Conservation (phyloP, 2,113 vertebrate species). For the Scolopax mira region DNA sequence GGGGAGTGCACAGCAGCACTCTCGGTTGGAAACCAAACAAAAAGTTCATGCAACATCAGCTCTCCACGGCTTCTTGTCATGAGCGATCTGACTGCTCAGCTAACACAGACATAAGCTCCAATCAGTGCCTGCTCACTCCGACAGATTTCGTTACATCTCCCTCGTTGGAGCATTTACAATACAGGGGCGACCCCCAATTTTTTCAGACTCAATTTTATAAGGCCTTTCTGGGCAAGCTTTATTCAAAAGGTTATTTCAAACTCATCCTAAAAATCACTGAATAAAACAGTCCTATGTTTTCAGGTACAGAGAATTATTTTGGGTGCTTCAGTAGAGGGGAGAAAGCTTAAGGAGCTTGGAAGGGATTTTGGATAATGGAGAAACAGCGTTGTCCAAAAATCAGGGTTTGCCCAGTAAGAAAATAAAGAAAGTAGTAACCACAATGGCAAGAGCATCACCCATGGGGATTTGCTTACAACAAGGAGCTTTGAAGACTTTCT, state of each 20-base stretch:
- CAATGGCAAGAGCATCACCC: neutral
- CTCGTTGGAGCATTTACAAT: neutral
- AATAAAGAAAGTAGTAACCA: neutral
- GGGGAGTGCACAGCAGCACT: neutral
- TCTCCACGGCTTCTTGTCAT: neutral
- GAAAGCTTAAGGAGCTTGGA: neutral
- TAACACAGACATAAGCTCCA: neutral
- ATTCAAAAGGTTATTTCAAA: neutral
- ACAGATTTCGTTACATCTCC: neutral
- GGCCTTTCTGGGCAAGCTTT: neutral
- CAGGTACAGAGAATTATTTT: neutral
- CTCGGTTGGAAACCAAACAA: neutral
- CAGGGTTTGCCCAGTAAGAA: neutral
- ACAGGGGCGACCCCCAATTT: neutral
- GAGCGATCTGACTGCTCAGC: neutral
- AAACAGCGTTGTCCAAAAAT: neutral
- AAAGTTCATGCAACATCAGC: neutral
- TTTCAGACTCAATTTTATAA: neutral
- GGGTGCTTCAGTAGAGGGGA: neutral
- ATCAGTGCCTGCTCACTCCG: accelerated
- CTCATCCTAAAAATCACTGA: neutral
- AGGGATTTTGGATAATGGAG: neutral
- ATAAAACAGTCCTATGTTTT: neutral
- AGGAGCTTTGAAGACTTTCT: neutral
- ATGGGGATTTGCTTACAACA: neutral